Conservation (phyloP, 1,140 invertebrate genomes). For the Cephus cinctus region DNA sequence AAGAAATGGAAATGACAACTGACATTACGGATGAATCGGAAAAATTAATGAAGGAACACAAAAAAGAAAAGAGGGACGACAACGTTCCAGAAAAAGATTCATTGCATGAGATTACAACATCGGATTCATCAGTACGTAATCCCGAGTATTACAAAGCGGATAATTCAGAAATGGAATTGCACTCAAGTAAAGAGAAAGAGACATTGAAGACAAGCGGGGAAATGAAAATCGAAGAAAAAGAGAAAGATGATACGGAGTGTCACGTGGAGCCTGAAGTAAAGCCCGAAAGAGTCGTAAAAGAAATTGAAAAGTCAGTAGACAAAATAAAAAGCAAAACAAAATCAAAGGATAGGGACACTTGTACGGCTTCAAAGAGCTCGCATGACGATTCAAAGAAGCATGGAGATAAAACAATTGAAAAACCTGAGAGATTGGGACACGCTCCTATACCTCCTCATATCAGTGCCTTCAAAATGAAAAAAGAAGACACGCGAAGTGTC, state of each 20-base stretch:
- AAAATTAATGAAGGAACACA: slow-evolving; percentile 10
- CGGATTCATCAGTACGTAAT: slow-evolving; percentile 9
- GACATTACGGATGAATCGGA: slow-evolving; percentile 17
- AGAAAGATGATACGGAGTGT: slow-evolving; percentile 19
- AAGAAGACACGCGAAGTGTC: slow-evolving; percentile 64
- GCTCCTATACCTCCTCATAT: slow-evolving; percentile 53
- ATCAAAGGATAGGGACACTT: not conserved
- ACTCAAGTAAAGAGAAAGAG: slow-evolving; percentile 10
- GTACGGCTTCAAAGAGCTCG: not conserved
- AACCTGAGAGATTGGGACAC: slow-evolving; percentile 27
- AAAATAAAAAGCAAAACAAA: slow-evolving; percentile 19
- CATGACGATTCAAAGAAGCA: slow-evolving; percentile 18
- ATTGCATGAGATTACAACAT: slow-evolving; percentile 10
- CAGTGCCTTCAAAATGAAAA: slow-evolving; percentile 66
- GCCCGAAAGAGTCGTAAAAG: slow-evolving; percentile 26
- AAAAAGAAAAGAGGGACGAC: slow-evolving; percentile 2
- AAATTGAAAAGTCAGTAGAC: slow-evolving; percentile 20
- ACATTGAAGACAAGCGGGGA: slow-evolving; percentile 23
- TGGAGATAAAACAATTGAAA: slow-evolving; percentile 26
- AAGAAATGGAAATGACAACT: slow-evolving; percentile 8
- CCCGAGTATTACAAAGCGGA: slow-evolving; percentile 8
- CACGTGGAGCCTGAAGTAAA: slow-evolving; percentile 18
- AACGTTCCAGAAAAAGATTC: slow-evolving; percentile 5
- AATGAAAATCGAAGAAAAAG: slow-evolving; percentile 23
- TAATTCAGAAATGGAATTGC: slow-evolving; percentile 13